Evolutionary conservation across 2,797 vertebrate species (phyloP), one percentile per base, ranked within the genome.

Genomic region (Falco naumanni): DNA sequence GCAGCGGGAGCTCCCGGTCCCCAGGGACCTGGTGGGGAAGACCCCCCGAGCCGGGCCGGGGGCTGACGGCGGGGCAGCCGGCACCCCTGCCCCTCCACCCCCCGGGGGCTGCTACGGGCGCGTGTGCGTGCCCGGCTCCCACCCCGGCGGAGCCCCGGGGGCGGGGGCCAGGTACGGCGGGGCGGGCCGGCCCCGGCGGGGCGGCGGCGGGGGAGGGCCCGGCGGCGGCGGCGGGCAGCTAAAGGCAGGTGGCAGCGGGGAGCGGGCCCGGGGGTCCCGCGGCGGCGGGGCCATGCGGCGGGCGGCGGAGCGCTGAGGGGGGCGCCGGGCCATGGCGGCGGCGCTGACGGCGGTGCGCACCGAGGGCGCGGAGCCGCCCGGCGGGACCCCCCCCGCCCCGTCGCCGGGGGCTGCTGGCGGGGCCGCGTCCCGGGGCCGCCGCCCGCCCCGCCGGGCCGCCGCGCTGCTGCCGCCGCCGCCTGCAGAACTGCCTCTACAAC

Each of bases 401-500:
- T 98, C 98, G 65, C 96, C 98, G 98, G 98, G 98, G 81, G 93
- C 98, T 97, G 97, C 98, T 98, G 97, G 98, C 77, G 98, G 98
- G 95, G 97, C 98, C 97, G 96, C 97, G 96, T 98, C 98, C 84
- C 97, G 98, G 79, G 45, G 96, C 98, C 79, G 96, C 98, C 41
- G 97, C 98, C 98, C 68, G 98, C 98, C 70, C 97, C 98, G 92
- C 98, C 98, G 41, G 98, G 98, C 47, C 98, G 98, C 84, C 68
- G 89, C 99, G 98, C 96, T 99, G 99, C 90, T 99, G 98, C 98
- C 98, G 99, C 80, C 87, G 87, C 95, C 99, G 98, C 96, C 98
- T 99, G 33, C 99, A 99, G 93, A 99, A 99, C 98, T 99, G 97
- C 91, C 97, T 99, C 57, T 99, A 99, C 98, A 99, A 99, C 98